These are phyloP conservation scores for Amphiprion percula DNA, from an alignment of 2,113 vertebrate genomes.

Conservation along the genomic window DNA sequence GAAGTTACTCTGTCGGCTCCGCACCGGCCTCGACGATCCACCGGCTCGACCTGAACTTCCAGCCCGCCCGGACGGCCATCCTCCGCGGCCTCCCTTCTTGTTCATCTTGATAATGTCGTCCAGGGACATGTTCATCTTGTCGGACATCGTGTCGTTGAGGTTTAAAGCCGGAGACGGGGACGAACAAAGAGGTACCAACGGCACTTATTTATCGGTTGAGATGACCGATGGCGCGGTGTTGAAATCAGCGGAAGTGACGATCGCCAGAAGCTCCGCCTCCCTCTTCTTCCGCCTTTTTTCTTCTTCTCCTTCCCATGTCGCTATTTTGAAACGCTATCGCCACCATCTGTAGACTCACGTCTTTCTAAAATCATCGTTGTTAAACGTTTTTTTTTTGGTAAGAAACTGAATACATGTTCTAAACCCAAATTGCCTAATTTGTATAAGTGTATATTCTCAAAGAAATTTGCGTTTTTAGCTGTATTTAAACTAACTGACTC, in stretches of 20 bases:
- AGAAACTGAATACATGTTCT: too few species aligned
- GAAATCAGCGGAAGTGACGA: slow-evolving; percentile 50
- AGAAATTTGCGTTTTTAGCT: too few species aligned
- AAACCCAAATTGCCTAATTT: too few species aligned
- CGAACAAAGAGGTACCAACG: slow-evolving; percentile 30
- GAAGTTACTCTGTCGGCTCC: slow-evolving; percentile 83
- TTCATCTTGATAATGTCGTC: slow-evolving; percentile 96
- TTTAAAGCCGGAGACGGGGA: neutral
- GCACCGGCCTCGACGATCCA: slow-evolving; percentile 63
- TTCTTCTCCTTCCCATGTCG: too few species aligned
- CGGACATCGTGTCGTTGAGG: slow-evolving; percentile 82
- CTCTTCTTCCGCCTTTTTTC: too few species aligned
- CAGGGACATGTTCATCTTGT: slow-evolving; percentile 98
- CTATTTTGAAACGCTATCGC: too few species aligned
- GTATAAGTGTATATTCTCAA: too few species aligned
- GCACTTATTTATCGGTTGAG: slow-evolving; percentile 25
- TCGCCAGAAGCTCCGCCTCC: accelerated
- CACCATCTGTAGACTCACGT: too few species aligned
- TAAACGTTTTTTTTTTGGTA: too few species aligned
- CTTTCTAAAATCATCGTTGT: too few species aligned
- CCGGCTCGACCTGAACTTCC: slow-evolving; percentile 75
- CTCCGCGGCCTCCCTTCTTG: slow-evolving; percentile 86
- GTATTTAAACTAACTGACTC: too few species aligned
- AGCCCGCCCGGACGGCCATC: slow-evolving; percentile 73
- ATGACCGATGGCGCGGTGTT: slow-evolving; percentile 47